Evolutionary conservation across 1,140 invertebrate species (phyloP).

Genomic region (Belonocnema kinseyi): DNA sequence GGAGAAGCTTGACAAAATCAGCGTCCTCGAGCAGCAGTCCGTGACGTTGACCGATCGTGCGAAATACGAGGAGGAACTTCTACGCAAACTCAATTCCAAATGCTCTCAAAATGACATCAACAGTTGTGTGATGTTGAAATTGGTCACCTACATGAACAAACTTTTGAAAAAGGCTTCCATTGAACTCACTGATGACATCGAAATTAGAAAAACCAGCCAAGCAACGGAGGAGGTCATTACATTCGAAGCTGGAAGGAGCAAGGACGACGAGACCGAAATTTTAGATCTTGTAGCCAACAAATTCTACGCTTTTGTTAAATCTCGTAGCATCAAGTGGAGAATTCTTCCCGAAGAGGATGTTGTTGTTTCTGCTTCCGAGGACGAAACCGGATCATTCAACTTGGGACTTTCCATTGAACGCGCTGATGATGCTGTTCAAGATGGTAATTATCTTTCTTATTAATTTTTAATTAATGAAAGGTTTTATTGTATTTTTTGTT

Average conservation of each 20-base stretch:
- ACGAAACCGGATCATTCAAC: slow-evolving; percentile 83
- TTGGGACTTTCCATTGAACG: slow-evolving; percentile 84
- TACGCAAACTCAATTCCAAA: slow-evolving; percentile 84
- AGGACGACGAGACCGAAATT: slow-evolving; percentile 82
- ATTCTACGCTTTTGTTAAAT: slow-evolving; percentile 83
- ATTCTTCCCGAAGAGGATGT: slow-evolving; percentile 85
- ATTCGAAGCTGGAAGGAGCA: slow-evolving; percentile 67
- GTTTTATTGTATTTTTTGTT: not conserved
- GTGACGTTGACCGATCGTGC: slow-evolving; percentile 68
- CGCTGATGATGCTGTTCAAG: slow-evolving; percentile 70
- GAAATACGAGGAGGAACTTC: slow-evolving; percentile 80
- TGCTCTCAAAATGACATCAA: slow-evolving; percentile 85
- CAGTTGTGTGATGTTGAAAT: slow-evolving; percentile 86
- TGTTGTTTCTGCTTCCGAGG: slow-evolving; percentile 81
- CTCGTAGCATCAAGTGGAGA: slow-evolving; percentile 77
- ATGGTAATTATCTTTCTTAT: slow-evolving; percentile 64
- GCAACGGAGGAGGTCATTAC: slow-evolving; percentile 67
- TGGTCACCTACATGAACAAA: slow-evolving; percentile 87
- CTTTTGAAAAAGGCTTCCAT: slow-evolving; percentile 86
- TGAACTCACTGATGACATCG: slow-evolving; percentile 84
- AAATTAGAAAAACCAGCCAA: slow-evolving; percentile 84
- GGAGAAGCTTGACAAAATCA: slow-evolving; percentile 72
- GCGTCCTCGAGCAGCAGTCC: slow-evolving; percentile 67
- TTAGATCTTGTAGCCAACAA: slow-evolving; percentile 84
- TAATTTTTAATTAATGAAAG: not conserved